phyloP scores from a whole-genome alignment of 1,140 invertebrate species.

The Mamestra configurata region DNA sequence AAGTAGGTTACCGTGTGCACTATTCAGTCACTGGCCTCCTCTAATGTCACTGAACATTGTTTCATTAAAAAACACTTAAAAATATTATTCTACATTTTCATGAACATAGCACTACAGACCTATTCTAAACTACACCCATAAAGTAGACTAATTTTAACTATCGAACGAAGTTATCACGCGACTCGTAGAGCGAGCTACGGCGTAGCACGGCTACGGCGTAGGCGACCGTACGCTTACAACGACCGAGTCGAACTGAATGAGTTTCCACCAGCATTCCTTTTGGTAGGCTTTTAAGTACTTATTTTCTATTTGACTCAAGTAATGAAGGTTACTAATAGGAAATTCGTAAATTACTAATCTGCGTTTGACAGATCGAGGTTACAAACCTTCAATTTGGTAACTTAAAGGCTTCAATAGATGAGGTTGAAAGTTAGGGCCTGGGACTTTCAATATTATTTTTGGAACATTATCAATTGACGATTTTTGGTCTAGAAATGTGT shows the following conservation, averaged over 20 bases:
- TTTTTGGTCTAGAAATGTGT: not conserved
- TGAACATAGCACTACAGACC: slow-evolving; percentile 10
- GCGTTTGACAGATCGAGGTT: not conserved
- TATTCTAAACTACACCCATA: slow-evolving; percentile 10
- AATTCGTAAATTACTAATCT: slow-evolving; percentile 41
- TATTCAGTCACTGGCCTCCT: slow-evolving; percentile 66
- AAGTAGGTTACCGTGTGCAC: slow-evolving; percentile 76
- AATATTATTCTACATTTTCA: slow-evolving; percentile 24
- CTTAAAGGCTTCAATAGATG: not conserved
- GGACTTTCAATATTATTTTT: not conserved
- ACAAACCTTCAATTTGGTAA: not conserved
- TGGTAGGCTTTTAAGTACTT: slow-evolving; percentile 67
- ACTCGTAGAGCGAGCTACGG: slow-evolving; percentile 48
- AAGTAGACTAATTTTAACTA: slow-evolving; percentile 46
- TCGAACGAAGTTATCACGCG: slow-evolving; percentile 60
- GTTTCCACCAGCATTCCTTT: slow-evolving; percentile 57
- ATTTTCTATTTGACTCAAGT: slow-evolving; percentile 62
- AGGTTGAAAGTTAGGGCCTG: not conserved
- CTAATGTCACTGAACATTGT: slow-evolving; percentile 64
- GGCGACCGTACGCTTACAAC: slow-evolving; percentile 66
- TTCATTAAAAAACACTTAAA: slow-evolving; percentile 51
- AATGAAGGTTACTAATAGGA: slow-evolving; percentile 58
- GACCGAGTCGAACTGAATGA: slow-evolving; percentile 69
- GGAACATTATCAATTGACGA: not conserved
- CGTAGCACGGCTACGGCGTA: slow-evolving; percentile 62